phyloP scores from a whole-genome alignment of 2,797 vertebrate genomes.

The Platyrinchus mystaceus region DNA sequence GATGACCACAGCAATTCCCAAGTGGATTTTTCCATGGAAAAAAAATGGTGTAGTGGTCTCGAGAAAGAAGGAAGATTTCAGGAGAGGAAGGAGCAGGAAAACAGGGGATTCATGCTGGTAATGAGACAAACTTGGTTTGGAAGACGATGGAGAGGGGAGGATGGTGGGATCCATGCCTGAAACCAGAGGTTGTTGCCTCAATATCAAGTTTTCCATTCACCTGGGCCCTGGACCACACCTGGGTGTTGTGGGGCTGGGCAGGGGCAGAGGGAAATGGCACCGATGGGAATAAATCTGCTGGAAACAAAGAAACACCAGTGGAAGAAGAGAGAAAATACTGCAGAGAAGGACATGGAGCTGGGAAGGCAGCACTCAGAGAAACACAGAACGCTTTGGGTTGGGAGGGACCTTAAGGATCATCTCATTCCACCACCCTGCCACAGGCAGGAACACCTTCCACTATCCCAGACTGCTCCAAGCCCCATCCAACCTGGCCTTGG shows the following conservation, averaged over 20 bases:
- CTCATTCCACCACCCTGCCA: neutral
- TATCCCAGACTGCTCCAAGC: neutral
- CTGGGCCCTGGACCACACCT: no score
- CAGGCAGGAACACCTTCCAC: neutral
- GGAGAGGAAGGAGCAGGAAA: neutral
- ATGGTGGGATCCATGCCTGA: fast-evolving
- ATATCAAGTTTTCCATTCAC: fast-evolving
- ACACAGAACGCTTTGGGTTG: neutral
- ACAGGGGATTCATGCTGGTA: neutral
- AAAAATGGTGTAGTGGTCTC: fast-evolving
- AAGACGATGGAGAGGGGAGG: neutral
- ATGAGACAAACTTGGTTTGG: neutral
- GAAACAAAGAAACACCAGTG: neutral
- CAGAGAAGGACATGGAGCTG: neutral
- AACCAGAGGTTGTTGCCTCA: neutral
- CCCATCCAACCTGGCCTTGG: neutral
- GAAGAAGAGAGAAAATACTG: neutral
- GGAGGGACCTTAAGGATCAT: neutral
- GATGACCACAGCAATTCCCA: neutral
- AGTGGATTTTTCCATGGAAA: neutral
- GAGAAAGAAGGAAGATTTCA: neutral
- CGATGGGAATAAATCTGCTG: neutral
- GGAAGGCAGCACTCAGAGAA: fast-evolving
- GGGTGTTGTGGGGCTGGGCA: fast-evolving
- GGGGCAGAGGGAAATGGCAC: neutral